These are phyloP conservation scores for Apis cerana DNA, from an alignment of 1,140 invertebrate species.

Conservation along the genomic window DNA sequence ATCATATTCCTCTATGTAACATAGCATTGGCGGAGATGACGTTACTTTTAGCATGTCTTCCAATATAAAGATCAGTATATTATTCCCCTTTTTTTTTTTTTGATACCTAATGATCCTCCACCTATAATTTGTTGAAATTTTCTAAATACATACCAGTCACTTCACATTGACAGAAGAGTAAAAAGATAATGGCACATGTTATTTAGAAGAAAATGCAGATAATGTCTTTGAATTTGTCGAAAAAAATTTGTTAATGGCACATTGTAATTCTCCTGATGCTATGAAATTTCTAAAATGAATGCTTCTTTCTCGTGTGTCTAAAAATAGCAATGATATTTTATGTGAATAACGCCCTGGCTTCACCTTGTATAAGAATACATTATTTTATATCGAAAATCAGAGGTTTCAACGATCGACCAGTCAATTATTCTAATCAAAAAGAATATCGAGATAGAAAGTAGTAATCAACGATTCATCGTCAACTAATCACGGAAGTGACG, in stretches of 20 bases:
- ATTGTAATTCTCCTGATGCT: not conserved
- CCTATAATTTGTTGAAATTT: not conserved
- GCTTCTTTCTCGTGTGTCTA: not conserved
- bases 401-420: not conserved
- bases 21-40: not conserved
- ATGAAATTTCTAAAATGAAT: not conserved
- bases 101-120: not conserved
- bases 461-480: not conserved
- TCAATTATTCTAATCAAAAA: not conserved
- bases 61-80: not conserved
- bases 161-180: not conserved
- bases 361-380: not conserved
- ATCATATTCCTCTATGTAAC: not conserved
- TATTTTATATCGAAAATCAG: not conserved
- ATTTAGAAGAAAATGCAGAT: not conserved
- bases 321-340: not conserved
- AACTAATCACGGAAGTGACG: not conserved
- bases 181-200: not conserved
- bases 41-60: not conserved
- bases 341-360: not conserved
- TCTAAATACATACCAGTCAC: not conserved
- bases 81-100: not conserved
- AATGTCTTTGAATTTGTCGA: not conserved
- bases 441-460: not conserved
- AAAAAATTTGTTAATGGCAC: not conserved